Evolutionary conservation across 1,140 invertebrate genomes (phyloP).

Genomic region (Cotesia chilonis): DNA sequence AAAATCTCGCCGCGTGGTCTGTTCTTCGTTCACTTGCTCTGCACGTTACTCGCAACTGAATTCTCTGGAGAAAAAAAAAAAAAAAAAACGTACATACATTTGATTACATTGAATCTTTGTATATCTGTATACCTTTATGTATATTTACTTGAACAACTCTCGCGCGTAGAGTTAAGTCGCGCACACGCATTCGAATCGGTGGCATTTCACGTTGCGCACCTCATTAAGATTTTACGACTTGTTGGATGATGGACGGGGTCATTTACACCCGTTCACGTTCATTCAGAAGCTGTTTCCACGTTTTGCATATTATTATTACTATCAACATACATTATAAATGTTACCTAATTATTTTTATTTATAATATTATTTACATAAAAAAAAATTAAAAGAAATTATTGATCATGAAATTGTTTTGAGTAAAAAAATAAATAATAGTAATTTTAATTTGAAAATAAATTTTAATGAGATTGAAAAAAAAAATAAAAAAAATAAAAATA

Average conservation of each 20-base stretch:
- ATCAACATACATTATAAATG: not conserved
- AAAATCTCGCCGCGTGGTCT: conserved; percentile 16
- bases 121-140: not conserved
- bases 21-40: not conserved
- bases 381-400: not conserved
- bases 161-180: not conserved
- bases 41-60: not conserved
- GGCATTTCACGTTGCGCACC: conserved; percentile 38
- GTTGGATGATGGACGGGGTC: conserved; percentile 50
- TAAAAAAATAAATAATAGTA: not conserved
- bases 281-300: conserved; percentile 44
- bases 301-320: not conserved
- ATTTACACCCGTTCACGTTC: conserved; percentile 52
- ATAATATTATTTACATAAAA: not conserved
- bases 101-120: not conserved
- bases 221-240: conserved; percentile 59
- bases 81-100: not conserved
- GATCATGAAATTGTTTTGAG: no score
- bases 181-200: conserved; percentile 36
- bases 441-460: not conserved
- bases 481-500: not conserved
- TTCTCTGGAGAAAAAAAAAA: no score
- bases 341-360: not conserved
- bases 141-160: not conserved
- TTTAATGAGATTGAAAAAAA: not conserved